Evolutionary conservation across 2,888 invertebrate species (phyloP), one percentile per base, ranked within the genome.

Genomic region (Phlogophora meticulosa): DNA sequence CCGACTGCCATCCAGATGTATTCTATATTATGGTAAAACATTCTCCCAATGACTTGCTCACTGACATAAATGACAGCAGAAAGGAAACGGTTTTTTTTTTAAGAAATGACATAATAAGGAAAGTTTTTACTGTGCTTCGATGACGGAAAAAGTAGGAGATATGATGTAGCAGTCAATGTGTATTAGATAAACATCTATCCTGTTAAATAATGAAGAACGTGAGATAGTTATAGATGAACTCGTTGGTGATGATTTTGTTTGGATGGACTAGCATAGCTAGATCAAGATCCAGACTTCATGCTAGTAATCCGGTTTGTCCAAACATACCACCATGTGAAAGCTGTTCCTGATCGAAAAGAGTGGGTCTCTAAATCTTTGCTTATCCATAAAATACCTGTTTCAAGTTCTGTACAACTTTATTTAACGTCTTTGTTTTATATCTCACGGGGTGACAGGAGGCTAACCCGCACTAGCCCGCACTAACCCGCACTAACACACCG

Each of bases 31-130:
- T 74, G 72, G 62, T 74, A 82, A 79, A 80, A 73, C 68, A 70
- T 73, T 80, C 65, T 58, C 59, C 68, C 67, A 67, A 66, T 69
- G 74, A 75, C 75, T 78, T 73, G 57, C 70, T 79, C 20, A 46
- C 79, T 72, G 57, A 75, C 57, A 58, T 24, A 78, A 66, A 61
- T 79, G 75, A 78, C 79, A 76, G 79, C 75, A 66, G 74, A 79
- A 66, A 76, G 80, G 75, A 74, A 76, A 66, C 57, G 53, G 75
- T 74, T 76, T 76, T 76, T 76, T 76, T 76, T 74, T 51, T 61
- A 46, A 48, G 4, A 34, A 57, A 74, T 74, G 79, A 79, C 79
- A 67, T 66, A 57, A 76, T 78, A 66, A 61, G 52, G 60, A 58
- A 20, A 43, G 48, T 64, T 60, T 72, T 72, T 77, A 53, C 45